Conservation (phyloP, 2,797 vertebrate species). For the Channallabes apus region DNA sequence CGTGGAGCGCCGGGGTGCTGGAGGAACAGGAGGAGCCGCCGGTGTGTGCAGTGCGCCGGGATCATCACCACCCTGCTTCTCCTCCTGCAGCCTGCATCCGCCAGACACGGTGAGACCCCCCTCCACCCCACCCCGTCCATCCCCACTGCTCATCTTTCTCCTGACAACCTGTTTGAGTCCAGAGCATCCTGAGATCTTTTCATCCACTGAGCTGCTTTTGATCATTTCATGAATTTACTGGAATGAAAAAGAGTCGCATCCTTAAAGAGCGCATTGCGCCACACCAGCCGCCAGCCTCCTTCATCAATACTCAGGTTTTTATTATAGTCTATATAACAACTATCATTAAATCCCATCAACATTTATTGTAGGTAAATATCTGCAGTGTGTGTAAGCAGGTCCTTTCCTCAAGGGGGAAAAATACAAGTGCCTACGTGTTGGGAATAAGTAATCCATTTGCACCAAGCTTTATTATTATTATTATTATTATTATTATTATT, state of each 20-base stretch:
- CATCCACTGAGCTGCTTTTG: neutral
- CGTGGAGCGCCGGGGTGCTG: conserved; percentile 29
- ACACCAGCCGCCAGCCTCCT: conserved; percentile 4
- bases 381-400: conserved; percentile 2
- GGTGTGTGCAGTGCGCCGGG: conserved; percentile 62
- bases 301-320: conserved; percentile 1
- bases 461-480: neutral
- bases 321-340: neutral
- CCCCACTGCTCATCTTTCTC: conserved; percentile 16
- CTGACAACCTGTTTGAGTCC: conserved; percentile 52
- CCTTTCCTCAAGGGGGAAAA: neutral
- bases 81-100: conserved; percentile 68
- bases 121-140: too few species aligned
- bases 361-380: neutral
- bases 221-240: neutral
- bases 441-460: conserved; percentile 8
- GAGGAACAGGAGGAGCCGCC: conserved; percentile 43
- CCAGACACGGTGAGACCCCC: conserved; percentile 69
- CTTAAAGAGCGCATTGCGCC: conserved; percentile 52
- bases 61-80: conserved; percentile 72
- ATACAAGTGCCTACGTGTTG: conserved; percentile 21
- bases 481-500: too few species aligned
- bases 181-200: neutral
- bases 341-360: neutral
- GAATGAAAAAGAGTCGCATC: conserved; percentile 15